Percentiles rank a stretch among this genome's conserved stretches.
These are phyloP conservation scores for Cosmopolites sordidus DNA, from an alignment of 2,888 invertebrate genomes.

Conservation along the genomic window DNA sequence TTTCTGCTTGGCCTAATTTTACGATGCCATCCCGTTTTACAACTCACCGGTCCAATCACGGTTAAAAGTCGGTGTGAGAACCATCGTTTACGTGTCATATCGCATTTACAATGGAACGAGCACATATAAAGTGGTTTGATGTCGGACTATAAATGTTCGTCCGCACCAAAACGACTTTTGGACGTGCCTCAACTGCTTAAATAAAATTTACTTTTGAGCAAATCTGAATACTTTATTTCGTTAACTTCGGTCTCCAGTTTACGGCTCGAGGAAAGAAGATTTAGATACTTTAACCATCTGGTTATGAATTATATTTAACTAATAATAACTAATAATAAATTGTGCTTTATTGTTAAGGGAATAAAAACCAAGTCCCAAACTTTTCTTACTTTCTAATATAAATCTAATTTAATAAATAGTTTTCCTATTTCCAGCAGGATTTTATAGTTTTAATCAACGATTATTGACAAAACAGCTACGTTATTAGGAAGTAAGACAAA, in stretches of 20 bases:
- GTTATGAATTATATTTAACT: no score
- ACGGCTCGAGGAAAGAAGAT: no score
- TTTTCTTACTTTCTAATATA: no score
- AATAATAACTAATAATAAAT: no score
- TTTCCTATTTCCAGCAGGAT: no score
- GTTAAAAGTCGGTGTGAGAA: neutral
- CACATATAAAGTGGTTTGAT: conserved; percentile 34
- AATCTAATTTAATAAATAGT: no score
- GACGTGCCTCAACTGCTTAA: conserved; percentile 35
- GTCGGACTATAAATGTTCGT: conserved; percentile 33
- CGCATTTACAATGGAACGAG: conserved; percentile 29
- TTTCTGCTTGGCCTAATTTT: neutral
- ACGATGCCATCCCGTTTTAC: neutral
- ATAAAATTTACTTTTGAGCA: conserved; percentile 29
- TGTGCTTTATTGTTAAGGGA: no score
- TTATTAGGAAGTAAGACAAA: no score
- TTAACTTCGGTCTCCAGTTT: neutral
- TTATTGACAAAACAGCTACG: no score
- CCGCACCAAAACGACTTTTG: conserved; percentile 31
- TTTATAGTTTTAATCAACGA: no score
- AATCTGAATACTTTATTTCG: conserved; percentile 29
- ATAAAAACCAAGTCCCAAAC: no score
- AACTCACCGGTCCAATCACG: neutral
- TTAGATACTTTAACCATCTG: no score
- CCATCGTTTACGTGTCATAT: neutral